These are phyloP conservation scores for Hemitrygon akajei DNA, from an alignment of 2,797 vertebrate genomes.

Conservation along the genomic window DNA sequence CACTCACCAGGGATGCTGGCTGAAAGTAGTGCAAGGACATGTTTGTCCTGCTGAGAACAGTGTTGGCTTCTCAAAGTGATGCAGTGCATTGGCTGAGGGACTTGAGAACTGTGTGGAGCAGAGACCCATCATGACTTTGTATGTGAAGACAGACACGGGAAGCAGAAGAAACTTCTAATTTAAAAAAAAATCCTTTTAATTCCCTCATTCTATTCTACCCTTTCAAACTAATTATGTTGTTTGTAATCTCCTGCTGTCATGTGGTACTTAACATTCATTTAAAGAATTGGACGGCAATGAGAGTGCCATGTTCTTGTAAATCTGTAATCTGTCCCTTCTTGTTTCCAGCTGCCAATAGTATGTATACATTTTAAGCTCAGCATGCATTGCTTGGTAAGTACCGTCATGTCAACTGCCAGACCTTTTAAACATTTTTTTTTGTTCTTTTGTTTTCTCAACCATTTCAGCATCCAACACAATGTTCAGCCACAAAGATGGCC, in stretches of 20 bases:
- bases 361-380: constrained; percentile 73
- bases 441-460: constrained; percentile 56
- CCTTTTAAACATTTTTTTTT: constrained; percentile 59
- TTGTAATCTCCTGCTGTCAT: background rate
- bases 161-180: background rate
- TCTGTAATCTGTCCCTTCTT: constrained; percentile 66
- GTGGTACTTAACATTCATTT: background rate
- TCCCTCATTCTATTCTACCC: background rate
- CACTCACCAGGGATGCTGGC: background rate
- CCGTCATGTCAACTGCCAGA: constrained; percentile 43
- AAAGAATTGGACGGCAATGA: constrained; percentile 49
- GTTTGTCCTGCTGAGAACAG: background rate
- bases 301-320: constrained; percentile 51
- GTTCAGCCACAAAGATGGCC: constrained; percentile 92
- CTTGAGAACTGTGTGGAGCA: background rate
- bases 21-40: background rate
- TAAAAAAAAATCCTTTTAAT: background rate
- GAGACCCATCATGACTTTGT: background rate
- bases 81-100: background rate
- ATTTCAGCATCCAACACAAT: constrained; percentile 81
- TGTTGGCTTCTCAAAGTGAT: background rate
- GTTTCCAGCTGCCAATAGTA: constrained; percentile 70
- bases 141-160: background rate
- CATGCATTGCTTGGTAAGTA: constrained; percentile 68
- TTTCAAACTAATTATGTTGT: background rate